Percentiles rank a stretch among this genome's conserved stretches.
Conservation (phyloP, 2,113 vertebrate genomes). For the Pygoscelis adeliae region DNA sequence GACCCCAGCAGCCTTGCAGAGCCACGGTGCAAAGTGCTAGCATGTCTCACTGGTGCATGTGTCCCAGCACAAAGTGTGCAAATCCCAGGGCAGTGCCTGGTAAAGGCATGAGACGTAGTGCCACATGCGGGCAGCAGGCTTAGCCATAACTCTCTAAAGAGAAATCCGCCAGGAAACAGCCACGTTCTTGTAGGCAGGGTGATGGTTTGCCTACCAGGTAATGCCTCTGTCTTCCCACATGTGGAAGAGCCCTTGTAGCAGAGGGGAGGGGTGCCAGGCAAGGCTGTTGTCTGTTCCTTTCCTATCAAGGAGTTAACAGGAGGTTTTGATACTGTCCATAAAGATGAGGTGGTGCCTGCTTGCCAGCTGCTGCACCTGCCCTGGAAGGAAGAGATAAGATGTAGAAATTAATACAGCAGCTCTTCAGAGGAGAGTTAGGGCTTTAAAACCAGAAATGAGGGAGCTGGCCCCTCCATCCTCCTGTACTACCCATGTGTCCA, state of each 20-base stretch:
- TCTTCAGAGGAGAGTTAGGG: not conserved
- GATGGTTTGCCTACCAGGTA: not conserved
- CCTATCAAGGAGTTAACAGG: not conserved
- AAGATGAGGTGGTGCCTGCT: not conserved
- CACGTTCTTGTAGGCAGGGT: not conserved
- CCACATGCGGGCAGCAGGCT: not conserved
- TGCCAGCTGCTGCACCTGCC: slow-evolving; percentile 6
- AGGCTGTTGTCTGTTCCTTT: not conserved
- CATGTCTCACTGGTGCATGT: fast-evolving
- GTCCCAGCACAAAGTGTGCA: not conserved
- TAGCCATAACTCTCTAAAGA: not conserved
- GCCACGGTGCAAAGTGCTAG: fast-evolving
- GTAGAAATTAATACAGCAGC: not conserved
- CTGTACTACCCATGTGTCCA: not conserved
- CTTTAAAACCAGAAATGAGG: not conserved
- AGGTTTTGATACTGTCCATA: not conserved
- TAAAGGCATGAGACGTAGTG: not conserved
- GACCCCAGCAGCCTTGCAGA: fast-evolving
- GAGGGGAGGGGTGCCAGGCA: not conserved
- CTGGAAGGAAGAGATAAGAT: slow-evolving; percentile 13
- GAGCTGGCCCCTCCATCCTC: not conserved
- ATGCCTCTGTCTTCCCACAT: fast-evolving
- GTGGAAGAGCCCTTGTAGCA: not conserved
- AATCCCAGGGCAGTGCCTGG: not conserved
- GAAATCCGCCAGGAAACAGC: not conserved